phyloP scores from a whole-genome alignment of 2,113 vertebrate species.

The Andinoacara biseriatus region DNA sequence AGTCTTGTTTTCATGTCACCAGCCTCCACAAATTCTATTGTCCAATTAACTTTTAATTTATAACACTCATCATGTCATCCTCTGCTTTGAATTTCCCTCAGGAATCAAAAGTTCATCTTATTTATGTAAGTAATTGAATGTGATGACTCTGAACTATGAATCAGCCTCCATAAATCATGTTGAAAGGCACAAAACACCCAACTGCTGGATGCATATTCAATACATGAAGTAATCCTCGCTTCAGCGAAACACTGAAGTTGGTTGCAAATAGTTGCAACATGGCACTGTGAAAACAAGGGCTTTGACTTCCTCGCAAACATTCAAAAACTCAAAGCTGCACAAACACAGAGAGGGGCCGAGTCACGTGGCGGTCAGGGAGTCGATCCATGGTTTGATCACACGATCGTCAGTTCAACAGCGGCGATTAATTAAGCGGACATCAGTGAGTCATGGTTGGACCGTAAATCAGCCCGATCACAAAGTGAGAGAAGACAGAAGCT shows the following conservation, averaged over 20 bases:
- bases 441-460: background rate
- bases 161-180: conserved; percentile 9
- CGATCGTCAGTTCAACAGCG: background rate
- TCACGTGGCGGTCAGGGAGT: conserved; percentile 12
- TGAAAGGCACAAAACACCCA: background rate
- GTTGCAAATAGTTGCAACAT: conserved; percentile 33
- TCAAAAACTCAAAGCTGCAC: conserved; percentile 10
- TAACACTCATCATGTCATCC: background rate
- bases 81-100: background rate
- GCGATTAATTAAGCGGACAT: background rate
- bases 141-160: conserved; percentile 8
- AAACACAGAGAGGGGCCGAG: conserved; percentile 9
- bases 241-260: background rate
- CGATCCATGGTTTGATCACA: background rate
- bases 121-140: background rate
- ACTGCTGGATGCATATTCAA: conserved; percentile 4
- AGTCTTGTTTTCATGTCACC: too few relatives aligned
- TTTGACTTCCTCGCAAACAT: conserved; percentile 12
- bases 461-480: background rate
- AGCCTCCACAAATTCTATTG: background rate
- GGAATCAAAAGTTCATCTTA: background rate
- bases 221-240: conserved; percentile 26
- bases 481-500: background rate
- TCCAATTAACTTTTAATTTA: conserved; percentile 17
- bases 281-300: conserved; percentile 41